Conservation (phyloP, 2,797 vertebrate genomes). For the Oreochromis mossambicus region DNA sequence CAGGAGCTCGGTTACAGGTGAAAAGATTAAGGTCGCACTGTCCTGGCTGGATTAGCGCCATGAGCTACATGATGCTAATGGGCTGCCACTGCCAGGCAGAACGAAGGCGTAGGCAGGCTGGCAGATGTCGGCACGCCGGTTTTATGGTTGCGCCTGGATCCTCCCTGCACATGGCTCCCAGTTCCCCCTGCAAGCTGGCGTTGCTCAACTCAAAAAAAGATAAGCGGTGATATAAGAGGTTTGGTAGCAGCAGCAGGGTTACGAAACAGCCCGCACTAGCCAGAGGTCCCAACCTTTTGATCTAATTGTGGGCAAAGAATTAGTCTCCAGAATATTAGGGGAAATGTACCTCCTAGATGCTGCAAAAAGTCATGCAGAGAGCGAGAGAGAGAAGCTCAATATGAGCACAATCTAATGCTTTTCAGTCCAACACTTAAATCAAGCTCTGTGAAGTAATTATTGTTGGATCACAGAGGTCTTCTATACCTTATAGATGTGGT, state of each 20-base stretch:
- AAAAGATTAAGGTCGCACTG: constrained; percentile 62
- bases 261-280: not conserved
- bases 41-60: constrained; percentile 60
- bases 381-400: not conserved
- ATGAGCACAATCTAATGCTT: not conserved
- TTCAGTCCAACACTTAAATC: not conserved
- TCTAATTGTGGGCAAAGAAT: not conserved
- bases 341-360: not conserved
- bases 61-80: constrained; percentile 62
- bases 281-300: constrained; percentile 12
- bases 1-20: constrained; percentile 32
- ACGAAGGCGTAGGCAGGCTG: constrained; percentile 18
- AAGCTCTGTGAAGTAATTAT: not conserved
- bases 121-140: constrained; percentile 30
- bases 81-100: constrained; percentile 32
- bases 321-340: not conserved
- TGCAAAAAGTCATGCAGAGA: not conserved
- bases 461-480: not conserved
- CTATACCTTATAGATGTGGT: not conserved
- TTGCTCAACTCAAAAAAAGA: constrained; percentile 5
- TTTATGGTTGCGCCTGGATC: constrained; percentile 12
- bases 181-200: not conserved
- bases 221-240: constrained; percentile 11
- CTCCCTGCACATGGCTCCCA: not conserved
- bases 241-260: not conserved